Evolutionary conservation across 2,113 vertebrate species (phyloP).

Genomic region (Rhombomys opimus): DNA sequence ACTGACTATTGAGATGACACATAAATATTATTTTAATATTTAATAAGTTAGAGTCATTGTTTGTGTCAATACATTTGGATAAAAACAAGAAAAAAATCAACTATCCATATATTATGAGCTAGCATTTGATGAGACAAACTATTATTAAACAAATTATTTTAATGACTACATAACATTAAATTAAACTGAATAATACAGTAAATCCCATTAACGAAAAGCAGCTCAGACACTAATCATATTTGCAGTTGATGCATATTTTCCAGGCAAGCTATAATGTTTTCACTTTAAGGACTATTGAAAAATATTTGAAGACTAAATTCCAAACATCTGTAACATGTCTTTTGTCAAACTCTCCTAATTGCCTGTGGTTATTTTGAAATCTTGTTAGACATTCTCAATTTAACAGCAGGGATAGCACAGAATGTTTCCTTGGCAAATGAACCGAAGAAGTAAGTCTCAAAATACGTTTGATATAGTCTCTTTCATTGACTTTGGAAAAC

Average conservation of each 20-base stretch:
- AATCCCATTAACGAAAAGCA: constrained; percentile 25
- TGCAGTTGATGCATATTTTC: constrained; percentile 55
- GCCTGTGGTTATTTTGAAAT: constrained; percentile 55
- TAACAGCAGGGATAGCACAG: neutral
- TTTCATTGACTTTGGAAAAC: neutral
- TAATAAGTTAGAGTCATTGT: neutral
- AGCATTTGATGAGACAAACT: neutral
- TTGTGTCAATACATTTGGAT: neutral
- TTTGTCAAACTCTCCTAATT: constrained; percentile 58
- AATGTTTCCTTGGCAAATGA: neutral
- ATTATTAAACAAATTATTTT: constrained; percentile 29
- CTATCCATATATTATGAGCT: neutral
- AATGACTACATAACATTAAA: constrained; percentile 8
- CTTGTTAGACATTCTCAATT: constrained; percentile 37
- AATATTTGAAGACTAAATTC: constrained; percentile 52
- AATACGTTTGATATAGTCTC: neutral
- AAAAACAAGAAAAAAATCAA: neutral
- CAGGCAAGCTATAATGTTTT: constrained; percentile 39
- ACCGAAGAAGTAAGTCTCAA: neutral
- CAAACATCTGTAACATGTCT: constrained; percentile 56
- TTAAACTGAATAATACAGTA: constrained; percentile 37
- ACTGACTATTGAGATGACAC: neutral
- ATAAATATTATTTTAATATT: constrained; percentile 21
- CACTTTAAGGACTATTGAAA: constrained; percentile 35
- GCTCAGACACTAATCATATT: constrained; percentile 49